Percentiles rank a stretch among this genome's conserved stretches.
Conservation (phyloP, 2,113 vertebrate genomes). For the Colossoma macropomum region DNA sequence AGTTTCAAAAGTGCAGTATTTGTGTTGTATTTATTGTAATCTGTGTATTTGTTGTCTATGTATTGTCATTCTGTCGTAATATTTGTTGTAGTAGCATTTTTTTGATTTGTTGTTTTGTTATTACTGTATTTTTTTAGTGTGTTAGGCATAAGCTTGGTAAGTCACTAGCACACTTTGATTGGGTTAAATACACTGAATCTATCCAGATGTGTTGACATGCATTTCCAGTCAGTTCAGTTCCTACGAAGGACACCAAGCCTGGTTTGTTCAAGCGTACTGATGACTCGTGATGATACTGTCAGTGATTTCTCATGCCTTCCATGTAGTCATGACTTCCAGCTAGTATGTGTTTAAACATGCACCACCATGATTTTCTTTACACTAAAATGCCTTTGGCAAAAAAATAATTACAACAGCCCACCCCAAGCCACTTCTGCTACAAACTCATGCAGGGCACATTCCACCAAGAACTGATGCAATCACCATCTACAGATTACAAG, state of each 20-base stretch:
- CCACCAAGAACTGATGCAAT: not conserved
- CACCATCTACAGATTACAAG: not conserved
- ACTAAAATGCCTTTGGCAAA: not conserved
- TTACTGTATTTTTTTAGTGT: too few relatives aligned
- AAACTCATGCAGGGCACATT: not conserved
- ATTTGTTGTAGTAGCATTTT: too few relatives aligned
- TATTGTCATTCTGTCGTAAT: too few relatives aligned
- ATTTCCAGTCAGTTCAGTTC: not conserved
- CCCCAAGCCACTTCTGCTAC: not conserved
- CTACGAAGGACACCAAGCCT: not conserved
- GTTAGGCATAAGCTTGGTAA: too few relatives aligned
- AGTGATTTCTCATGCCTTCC: not conserved
- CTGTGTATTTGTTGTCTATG: too few relatives aligned
- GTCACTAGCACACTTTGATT: too few relatives aligned
- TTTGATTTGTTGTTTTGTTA: too few relatives aligned
- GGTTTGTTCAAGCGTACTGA: not conserved
- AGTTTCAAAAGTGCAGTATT: too few relatives aligned
- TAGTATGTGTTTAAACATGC: not conserved
- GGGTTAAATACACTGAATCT: not conserved
- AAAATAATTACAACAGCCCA: not conserved
- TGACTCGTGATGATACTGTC: not conserved
- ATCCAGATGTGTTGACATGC: not conserved
- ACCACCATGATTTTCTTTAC: not conserved
- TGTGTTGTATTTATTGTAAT: too few relatives aligned
- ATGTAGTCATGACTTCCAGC: not conserved